phyloP scores from a whole-genome alignment of 2,113 vertebrate genomes.

The Anas platyrhynchos region DNA sequence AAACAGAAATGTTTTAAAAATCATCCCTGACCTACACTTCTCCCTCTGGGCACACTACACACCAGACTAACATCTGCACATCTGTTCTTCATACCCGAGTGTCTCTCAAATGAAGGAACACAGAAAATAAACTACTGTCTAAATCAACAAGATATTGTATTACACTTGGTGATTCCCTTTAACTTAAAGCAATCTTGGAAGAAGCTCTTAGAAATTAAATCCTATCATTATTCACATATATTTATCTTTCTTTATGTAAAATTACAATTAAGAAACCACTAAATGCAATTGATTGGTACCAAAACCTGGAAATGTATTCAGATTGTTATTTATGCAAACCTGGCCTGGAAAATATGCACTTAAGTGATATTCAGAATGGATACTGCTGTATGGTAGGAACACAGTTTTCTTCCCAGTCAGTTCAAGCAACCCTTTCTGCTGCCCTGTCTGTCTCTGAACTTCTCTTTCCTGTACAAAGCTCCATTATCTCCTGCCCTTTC shows the following conservation, averaged over 20 bases:
- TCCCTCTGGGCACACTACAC: conserved; percentile 29
- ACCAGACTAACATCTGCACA: conserved; percentile 39
- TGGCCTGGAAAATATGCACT: neutral
- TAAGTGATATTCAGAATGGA: neutral
- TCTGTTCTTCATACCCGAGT: conserved; percentile 53
- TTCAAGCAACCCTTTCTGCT: neutral
- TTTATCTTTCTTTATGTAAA: neutral
- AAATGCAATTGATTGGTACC: neutral
- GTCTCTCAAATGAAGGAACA: conserved; percentile 40
- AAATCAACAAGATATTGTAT: conserved; percentile 29
- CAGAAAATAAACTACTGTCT: conserved; percentile 42
- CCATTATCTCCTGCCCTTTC: neutral
- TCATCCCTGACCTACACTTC: conserved; percentile 10
- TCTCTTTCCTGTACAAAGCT: neutral
- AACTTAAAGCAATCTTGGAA: neutral
- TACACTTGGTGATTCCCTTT: neutral
- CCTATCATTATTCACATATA: neutral
- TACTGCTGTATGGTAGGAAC: neutral
- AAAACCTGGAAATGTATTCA: neutral
- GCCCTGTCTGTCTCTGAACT: neutral
- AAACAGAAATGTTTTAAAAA: conserved; percentile 47
- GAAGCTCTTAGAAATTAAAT: conserved; percentile 9
- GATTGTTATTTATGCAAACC: neutral
- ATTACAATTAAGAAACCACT: neutral
- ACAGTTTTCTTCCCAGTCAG: neutral